Evolutionary conservation across 2,888 invertebrate species (phyloP).

Genomic region (Villa cingulata): DNA sequence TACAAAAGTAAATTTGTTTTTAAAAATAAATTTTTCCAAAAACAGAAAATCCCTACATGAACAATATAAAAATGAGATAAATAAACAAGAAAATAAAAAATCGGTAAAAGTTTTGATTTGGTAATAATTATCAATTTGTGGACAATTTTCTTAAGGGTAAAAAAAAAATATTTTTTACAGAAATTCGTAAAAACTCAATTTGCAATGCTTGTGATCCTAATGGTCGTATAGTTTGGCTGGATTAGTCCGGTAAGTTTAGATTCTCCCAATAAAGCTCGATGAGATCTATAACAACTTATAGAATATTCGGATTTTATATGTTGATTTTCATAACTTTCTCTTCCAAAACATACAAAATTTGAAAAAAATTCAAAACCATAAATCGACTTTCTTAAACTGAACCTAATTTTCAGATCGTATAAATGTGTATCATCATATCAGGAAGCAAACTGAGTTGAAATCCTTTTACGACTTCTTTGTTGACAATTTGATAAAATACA

Average conservation of each 20-base stretch:
- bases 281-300: slow-evolving; percentile 10
- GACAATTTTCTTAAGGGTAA: slow-evolving; percentile 41
- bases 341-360: slow-evolving; percentile 3
- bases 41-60: no score
- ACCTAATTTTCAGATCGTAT: slow-evolving; percentile 37
- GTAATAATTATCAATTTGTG: slow-evolving; percentile 6
- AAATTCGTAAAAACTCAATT: slow-evolving; percentile 38
- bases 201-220: slow-evolving; percentile 31
- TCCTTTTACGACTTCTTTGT: slow-evolving; percentile 9
- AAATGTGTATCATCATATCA: slow-evolving; percentile 25
- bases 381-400: slow-evolving; percentile 29
- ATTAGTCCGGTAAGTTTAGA: slow-evolving; percentile 33
- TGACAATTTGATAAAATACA: slow-evolving; percentile 4
- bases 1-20: no score
- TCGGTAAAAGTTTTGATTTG: slow-evolving; percentile 8
- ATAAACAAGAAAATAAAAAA: not conserved
- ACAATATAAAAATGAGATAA: not conserved
- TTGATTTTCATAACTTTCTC: slow-evolving; percentile 4
- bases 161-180: slow-evolving; percentile 56
- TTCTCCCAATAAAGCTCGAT: slow-evolving; percentile 17
- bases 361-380: slow-evolving; percentile 2
- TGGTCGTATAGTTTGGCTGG: slow-evolving; percentile 15
- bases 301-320: slow-evolving; percentile 7
- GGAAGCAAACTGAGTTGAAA: slow-evolving; percentile 8
- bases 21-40: no score